Evolutionary conservation across 30 jellyfish, hydroid and myxozoan genomes (phyloP).

Genomic region (Aurelia coerulea): DNA sequence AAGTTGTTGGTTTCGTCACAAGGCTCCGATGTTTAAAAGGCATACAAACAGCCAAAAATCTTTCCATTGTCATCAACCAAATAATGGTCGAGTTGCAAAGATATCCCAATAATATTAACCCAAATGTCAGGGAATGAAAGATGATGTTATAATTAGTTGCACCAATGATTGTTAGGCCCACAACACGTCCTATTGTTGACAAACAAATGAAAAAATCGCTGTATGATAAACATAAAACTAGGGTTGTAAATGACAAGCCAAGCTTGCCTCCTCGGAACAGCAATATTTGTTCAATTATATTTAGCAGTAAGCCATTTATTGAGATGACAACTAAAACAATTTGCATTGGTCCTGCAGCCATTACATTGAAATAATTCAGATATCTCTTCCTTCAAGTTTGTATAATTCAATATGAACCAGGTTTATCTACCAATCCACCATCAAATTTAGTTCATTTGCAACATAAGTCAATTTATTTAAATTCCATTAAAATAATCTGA

Average conservation of each 20-base stretch:
- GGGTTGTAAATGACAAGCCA: conserved; percentile 10
- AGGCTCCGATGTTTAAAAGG: conserved; percentile 23
- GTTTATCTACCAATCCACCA: no score
- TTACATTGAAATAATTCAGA: not conserved
- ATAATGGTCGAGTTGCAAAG: conserved; percentile 15
- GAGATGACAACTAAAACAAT: not conserved
- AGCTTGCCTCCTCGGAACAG: conserved; percentile 16
- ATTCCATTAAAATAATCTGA: no score
- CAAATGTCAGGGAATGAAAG: conserved; percentile 5
- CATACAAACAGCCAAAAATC: conserved; percentile 17
- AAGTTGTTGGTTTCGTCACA: conserved; percentile 8
- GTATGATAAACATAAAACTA: conserved; percentile 20
- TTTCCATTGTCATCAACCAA: conserved; percentile 35
- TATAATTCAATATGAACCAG: no score
- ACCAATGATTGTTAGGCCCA: not conserved
- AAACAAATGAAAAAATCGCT: conserved; percentile 30
- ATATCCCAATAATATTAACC: conserved; percentile 8
- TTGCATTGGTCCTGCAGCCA: not conserved
- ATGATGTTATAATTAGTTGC: not conserved
- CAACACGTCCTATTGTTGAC: conserved; percentile 23
- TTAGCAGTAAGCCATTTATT: conserved; percentile 12
- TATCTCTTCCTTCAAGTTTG: no score
- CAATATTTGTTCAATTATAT: conserved; percentile 25
- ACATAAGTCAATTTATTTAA: no score
- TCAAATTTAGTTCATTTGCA: no score